Base-by-base conservation (phyloP, 1,140 invertebrate species). In the Bathynomus jamesi region DNA sequence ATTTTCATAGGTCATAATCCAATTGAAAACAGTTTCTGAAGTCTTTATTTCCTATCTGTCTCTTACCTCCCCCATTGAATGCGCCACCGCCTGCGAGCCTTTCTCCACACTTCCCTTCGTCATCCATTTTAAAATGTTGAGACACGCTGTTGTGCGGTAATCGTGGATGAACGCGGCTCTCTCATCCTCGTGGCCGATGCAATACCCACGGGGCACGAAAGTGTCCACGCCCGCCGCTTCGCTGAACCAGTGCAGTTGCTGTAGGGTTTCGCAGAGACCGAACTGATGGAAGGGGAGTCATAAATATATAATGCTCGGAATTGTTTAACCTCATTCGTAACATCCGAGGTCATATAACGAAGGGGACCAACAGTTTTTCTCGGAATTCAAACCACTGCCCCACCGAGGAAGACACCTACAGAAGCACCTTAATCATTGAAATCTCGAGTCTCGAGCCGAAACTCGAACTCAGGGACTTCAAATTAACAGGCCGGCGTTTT, bases 181-280 rank as follows among this genome's bases (percentile, higher is more conserved):
- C 79, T 95, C 94, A 78, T 96, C 94, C 10, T 89, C 88, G 27
- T 76, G 75, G 0, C 75, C 75, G 61, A 76, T 76, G 81, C 89
- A 89, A 81, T 93, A 95, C 78, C 92, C 94, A 32, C 94, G 85
- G 0, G 93, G 94, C 80, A 93, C 95, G 70, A 90, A 89, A 2
- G 89, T 89, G 72, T 90, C 85, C 0, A 92, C 88, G 28, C 92
- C 86, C 21, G 89, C 89, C 24, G 89, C 88, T 79, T 95, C 91
- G 76, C 87, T 90, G 80, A 89, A 93, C 93, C 94, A 96, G 79
- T 93, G 90, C 81, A 94, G 89, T 83, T 95, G 91, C 69, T 90
- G 88, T 53, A 96, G 83, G 72, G 90, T 90, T 7, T 88, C 85
- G 76, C 91, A 92, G 28, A 96, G 82, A 30, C 94, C 75, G 62